Percentiles rank a stretch among this genome's conserved stretches.
phyloP scores from a whole-genome alignment of 2,797 vertebrate genomes.

The Urocyon cinereoargenteus region DNA sequence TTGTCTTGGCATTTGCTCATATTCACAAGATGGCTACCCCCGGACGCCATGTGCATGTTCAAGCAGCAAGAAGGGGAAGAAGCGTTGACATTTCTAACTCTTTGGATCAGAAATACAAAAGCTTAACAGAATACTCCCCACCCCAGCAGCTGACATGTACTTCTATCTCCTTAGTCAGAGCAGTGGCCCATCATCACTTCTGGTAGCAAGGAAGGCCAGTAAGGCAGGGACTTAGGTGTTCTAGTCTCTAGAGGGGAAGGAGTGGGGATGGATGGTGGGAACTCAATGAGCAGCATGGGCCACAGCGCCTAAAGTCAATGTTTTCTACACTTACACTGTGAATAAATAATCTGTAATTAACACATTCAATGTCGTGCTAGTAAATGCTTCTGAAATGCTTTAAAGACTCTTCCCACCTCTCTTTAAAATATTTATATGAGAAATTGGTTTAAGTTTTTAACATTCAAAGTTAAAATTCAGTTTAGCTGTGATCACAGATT shows the following conservation, averaged over 20 bases:
- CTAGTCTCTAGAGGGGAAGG: neutral
- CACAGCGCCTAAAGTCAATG: neutral
- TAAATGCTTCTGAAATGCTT: neutral
- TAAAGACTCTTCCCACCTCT: neutral
- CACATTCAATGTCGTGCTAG: neutral
- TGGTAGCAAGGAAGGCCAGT: neutral
- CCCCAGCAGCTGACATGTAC: neutral
- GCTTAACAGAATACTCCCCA: neutral
- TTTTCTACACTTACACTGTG: neutral
- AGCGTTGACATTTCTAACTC: neutral
- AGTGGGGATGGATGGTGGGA: neutral
- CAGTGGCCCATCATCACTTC: neutral
- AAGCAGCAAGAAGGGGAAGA: neutral
- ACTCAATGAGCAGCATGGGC: neutral
- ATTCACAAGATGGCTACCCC: neutral
- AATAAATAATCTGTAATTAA: neutral
- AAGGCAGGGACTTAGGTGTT: neutral
- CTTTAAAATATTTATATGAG: constrained; percentile 25
- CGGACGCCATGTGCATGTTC: neutral
- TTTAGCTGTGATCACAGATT: constrained; percentile 19
- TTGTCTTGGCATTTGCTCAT: neutral
- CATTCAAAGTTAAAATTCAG: constrained; percentile 43
- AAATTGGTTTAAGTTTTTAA: neutral
- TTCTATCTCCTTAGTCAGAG: neutral
- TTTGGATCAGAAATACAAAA: constrained; percentile 10